These are phyloP conservation scores for Venusia cambrica DNA, from an alignment of 2,888 invertebrate species.

Conservation along the genomic window DNA sequence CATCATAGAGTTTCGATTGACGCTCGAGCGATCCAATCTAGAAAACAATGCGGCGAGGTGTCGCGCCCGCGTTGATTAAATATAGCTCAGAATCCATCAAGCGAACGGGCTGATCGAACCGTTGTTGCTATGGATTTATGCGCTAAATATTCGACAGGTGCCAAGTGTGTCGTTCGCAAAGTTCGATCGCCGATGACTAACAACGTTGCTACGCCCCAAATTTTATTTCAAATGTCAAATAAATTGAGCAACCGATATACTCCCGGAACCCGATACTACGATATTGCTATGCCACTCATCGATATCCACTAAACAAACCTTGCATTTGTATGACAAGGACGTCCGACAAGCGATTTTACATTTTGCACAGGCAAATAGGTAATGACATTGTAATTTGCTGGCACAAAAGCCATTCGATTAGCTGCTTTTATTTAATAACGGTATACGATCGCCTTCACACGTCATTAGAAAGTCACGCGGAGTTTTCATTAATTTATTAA, in stretches of 20 bases:
- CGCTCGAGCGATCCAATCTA: slow-evolving; percentile 61
- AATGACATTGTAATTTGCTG: slow-evolving; percentile 34
- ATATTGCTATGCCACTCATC: slow-evolving; percentile 11
- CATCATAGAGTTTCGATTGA: slow-evolving; percentile 61
- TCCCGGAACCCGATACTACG: slow-evolving; percentile 13
- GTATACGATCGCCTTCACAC: slow-evolving; percentile 50
- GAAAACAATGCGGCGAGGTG: slow-evolving; percentile 72
- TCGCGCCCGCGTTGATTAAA: slow-evolving; percentile 72
- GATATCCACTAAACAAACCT: slow-evolving; percentile 11
- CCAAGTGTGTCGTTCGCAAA: slow-evolving; percentile 80
- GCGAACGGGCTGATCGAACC: slow-evolving; percentile 64
- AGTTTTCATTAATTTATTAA: slow-evolving; percentile 65
- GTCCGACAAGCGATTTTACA: slow-evolving; percentile 27
- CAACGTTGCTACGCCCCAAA: slow-evolving; percentile 78
- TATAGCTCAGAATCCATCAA: slow-evolving; percentile 79
- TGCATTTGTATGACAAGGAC: slow-evolving; percentile 26
- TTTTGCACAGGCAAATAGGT: slow-evolving; percentile 31
- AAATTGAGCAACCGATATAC: slow-evolving; percentile 69
- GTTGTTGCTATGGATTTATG: slow-evolving; percentile 79
- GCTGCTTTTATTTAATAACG: slow-evolving; percentile 47
- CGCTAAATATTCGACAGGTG: slow-evolving; percentile 81
- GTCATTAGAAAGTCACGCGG: slow-evolving; percentile 61
- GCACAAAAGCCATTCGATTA: slow-evolving; percentile 31
- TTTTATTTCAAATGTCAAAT: slow-evolving; percentile 80
- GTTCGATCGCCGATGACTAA: slow-evolving; percentile 79